Evolutionary conservation across 2,888 invertebrate species (phyloP), one percentile per base, ranked within the genome.

Genomic region (Epinotia bilunana): DNA sequence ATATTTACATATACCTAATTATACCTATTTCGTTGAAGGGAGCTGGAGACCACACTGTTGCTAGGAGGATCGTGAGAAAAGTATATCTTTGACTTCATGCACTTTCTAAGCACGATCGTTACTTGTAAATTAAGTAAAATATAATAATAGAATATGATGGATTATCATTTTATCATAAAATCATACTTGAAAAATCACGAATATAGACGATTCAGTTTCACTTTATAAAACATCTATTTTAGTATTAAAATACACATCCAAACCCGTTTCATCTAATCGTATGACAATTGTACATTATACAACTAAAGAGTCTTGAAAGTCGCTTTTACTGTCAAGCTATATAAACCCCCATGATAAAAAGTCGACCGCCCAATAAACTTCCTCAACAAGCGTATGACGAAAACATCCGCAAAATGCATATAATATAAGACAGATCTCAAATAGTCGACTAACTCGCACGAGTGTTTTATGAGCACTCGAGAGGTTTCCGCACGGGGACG

Each of bases 381-480:
- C 28, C 65, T 74, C 72, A 79, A 79, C 72, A 80, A 79, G 78
- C 73, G 71, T 78, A 79, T 77, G 76, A 81, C 80, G 80, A 79
- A 80, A 83, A 79, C 78, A 79, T 77, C 80, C 83, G 78, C 74
- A 73, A 79, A 83, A 84, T 82, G 82, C 83, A 86, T 87, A 87
- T 84, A 86, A 84, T 81, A 86, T 83, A 72, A 77, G 68, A 77
- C 77, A 65, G 61, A 73, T 73, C 74, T 76, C 28, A 61, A 77
- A 74, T 74, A 78, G 74, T 76, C 70, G 69, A 74, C 72, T 77
- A 77, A 84, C 85, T 86, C 85, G 85, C 87, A 86, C 85, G 88
- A 91, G 91, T 91, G 90, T 90, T 92, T 91, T 92, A 91, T 90
- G 91, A 91, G 89, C 90, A 89, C 91, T 91, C 84, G 86, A 91